These are phyloP conservation scores for Chloropsis hardwickii DNA, from an alignment of 2,113 vertebrate species.

Conservation along the genomic window DNA sequence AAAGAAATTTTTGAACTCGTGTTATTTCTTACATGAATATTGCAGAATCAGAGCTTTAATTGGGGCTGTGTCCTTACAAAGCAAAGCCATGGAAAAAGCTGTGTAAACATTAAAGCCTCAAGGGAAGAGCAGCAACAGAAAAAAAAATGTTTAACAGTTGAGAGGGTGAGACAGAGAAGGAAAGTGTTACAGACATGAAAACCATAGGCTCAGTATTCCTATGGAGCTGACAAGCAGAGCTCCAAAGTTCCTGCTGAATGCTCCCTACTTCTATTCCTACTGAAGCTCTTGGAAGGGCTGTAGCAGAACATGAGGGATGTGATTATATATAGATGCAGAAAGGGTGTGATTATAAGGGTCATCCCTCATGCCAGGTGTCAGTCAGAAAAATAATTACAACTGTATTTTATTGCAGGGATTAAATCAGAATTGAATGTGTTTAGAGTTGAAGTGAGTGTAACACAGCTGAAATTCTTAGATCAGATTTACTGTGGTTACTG, in stretches of 20 bases:
- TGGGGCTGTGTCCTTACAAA: constrained; percentile 70
- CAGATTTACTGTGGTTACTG: neutral
- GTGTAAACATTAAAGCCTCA: constrained; percentile 72
- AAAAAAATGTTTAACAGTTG: constrained; percentile 53
- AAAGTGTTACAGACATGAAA: constrained; percentile 71
- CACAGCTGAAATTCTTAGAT: neutral
- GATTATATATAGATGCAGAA: neutral
- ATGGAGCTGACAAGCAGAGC: constrained; percentile 46
- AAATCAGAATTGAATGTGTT: neutral
- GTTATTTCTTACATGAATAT: constrained; percentile 57
- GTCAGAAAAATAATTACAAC: constrained; percentile 14
- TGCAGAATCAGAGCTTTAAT: constrained; percentile 72
- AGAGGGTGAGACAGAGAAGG: constrained; percentile 65
- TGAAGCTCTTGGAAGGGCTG: neutral
- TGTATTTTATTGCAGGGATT: neutral
- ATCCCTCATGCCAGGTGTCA: neutral
- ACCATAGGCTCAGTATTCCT: constrained; percentile 36
- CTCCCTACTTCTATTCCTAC: neutral
- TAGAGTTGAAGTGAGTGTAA: neutral
- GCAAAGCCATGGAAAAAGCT: constrained; percentile 73
- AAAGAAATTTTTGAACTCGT: constrained; percentile 73
- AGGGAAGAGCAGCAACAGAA: constrained; percentile 59
- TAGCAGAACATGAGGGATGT: neutral
- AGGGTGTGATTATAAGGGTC: neutral
- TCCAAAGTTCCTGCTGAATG: constrained; percentile 18